phyloP scores from a whole-genome alignment of 2,888 invertebrate genomes.

The Capitulum mitella region DNA sequence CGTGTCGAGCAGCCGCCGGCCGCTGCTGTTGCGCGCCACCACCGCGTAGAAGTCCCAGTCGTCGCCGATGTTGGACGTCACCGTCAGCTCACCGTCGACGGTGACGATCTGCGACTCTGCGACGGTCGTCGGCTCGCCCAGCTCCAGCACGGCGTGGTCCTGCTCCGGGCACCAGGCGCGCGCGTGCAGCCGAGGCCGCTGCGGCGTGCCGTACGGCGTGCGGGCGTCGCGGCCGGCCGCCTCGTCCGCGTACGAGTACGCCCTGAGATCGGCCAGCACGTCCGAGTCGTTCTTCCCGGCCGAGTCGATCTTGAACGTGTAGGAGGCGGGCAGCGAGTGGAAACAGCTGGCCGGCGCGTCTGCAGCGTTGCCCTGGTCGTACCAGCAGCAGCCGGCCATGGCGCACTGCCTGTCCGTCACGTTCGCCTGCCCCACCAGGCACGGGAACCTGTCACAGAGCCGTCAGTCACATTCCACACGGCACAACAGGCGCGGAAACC shows the following conservation, averaged over 20 bases:
- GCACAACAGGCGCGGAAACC: too few relatives aligned
- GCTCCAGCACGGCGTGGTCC: conserved; percentile 10
- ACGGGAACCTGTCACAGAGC: neutral
- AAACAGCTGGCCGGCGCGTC: conserved; percentile 26
- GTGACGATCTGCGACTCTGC: conserved; percentile 24
- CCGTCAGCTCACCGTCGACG: conserved; percentile 22
- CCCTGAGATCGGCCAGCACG: neutral
- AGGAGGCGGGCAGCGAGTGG: conserved; percentile 32
- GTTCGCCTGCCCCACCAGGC: neutral
- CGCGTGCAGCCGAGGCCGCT: conserved; percentile 25
- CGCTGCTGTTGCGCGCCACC: conserved; percentile 27
- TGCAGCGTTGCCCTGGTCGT: neutral
- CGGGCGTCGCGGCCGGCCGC: conserved; percentile 24
- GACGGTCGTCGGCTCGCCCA: conserved; percentile 1
- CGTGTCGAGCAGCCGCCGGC: conserved; percentile 29
- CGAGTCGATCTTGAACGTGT: conserved; percentile 27
- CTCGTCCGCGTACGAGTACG: conserved; percentile 23
- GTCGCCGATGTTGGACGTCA: neutral
- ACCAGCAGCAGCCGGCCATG: conserved; percentile 1
- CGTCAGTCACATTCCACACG: neutral
- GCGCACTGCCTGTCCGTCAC: neutral
- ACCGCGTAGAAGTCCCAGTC: conserved; percentile 31
- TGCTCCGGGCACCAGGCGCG: conserved; percentile 24
- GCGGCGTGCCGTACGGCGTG: conserved; percentile 27
- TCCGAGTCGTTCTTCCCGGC: neutral